Base-by-base conservation (phyloP, 1,140 invertebrate species). In the Bicyclus anynana region DNA sequence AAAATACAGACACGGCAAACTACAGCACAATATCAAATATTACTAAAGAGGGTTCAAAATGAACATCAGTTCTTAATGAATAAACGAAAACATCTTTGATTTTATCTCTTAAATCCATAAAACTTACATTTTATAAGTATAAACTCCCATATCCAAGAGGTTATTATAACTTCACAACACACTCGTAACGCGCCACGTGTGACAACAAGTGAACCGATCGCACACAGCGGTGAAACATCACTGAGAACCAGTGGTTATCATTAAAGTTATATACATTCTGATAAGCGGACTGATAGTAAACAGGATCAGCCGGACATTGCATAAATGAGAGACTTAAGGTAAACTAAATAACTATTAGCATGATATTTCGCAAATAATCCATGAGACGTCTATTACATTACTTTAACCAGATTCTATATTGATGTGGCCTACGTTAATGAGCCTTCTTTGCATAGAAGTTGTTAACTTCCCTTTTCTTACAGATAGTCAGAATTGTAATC, bases 231-330 rank as follows among this genome's bases (percentile, higher is more conserved):
- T 4, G 2, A 1, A 17, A 10, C 13, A 38, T n/a, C 3, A 57
- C 37, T 51, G 48, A 46, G 38, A 40, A 21, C 13, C 23, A 10
- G 9, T 35, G 12, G 18, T 17, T 33, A 44, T 42, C 5, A 21
- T 35, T 44, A 50, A 50, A 51, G 35, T 51, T 57, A 50, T 57
- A 57, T 51, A 51, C 33, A 14, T 14, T 44, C 26, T 18, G 54
- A 57, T 57, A 57, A 42, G 16, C 14, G 50, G 51, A 44, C 48
- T 21, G 37, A 57, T 57, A 57, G 49, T 6, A 13, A 33, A 33
- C n/a, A 33, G 29, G 12, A 33, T 33, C 29, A 33, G 29, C 10
- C n/a, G 29, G 7, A n/a, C 29, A 23, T 23, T 23, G 23, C 23
- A 23, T 23, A 23, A 23, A 7, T 23, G 7, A 7, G 23, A 23